These are phyloP conservation scores for Pocillopora grandis DNA, from an alignment of 92 coral and sea anemone genomes.

Conservation along the genomic window DNA sequence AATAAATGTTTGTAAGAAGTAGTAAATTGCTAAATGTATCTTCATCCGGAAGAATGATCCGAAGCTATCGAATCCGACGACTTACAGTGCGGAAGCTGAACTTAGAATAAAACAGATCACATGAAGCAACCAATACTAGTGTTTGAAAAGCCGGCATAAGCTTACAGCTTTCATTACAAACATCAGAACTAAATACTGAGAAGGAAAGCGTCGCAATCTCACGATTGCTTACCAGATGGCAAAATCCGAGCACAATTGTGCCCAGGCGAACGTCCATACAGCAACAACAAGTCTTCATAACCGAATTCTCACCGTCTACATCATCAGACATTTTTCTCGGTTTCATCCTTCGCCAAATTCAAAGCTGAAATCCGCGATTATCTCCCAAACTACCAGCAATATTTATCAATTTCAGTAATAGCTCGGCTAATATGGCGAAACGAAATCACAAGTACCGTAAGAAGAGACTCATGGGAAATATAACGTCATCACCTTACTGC, in stretches of 20 bases:
- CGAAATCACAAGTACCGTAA: neutral
- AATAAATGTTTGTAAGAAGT: no score
- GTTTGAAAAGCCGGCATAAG: neutral
- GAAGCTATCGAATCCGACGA: no score
- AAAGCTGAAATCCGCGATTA: slow-evolving; percentile 8
- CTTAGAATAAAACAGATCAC: neutral
- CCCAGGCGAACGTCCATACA: slow-evolving; percentile 98
- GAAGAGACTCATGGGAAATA: slow-evolving; percentile 65
- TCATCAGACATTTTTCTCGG: slow-evolving; percentile 70
- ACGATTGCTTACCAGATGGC: slow-evolving; percentile 82
- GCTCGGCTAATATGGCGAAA: slow-evolving; percentile 21
- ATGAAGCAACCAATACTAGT: neutral
- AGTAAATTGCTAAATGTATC: no score
- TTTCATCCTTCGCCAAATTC: slow-evolving; percentile 56
- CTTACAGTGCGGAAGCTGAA: no score
- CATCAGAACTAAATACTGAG: neutral
- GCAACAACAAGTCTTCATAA: slow-evolving; percentile 96
- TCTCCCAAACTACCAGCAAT: neutral
- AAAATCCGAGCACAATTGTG: slow-evolving; percentile 91
- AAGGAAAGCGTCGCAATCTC: neutral
- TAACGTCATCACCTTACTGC: slow-evolving; percentile 59
- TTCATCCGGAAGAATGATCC: no score
- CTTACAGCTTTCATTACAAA: neutral
- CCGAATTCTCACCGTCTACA: slow-evolving; percentile 59
- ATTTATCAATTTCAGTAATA: neutral